Evolutionary conservation across 2,888 invertebrate genomes (phyloP).

Genomic region (Acleris holmiana): DNA sequence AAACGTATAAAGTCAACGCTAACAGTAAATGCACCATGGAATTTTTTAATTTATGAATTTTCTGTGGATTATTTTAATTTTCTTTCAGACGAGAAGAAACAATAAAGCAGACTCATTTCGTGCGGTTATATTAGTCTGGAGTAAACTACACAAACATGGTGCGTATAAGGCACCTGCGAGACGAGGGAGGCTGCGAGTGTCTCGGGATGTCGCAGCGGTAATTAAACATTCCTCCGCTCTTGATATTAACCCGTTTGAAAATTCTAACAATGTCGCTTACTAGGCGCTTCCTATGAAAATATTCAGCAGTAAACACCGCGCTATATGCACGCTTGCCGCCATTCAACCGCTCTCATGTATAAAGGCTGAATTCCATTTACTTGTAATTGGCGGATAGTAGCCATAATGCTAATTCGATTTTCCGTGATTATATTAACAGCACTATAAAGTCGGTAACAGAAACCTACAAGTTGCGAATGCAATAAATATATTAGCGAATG

Average conservation of each 20-base stretch:
- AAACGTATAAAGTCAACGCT: too few relatives aligned
- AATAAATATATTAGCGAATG: conserved; percentile 26
- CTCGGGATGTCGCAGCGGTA: conserved; percentile 68
- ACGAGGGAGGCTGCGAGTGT: conserved; percentile 44
- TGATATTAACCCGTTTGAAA: conserved; percentile 76
- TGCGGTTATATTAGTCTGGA: conserved; percentile 2
- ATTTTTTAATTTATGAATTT: neutral
- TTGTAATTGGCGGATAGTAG: conserved; percentile 37
- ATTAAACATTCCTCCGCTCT: conserved; percentile 53
- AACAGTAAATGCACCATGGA: too few relatives aligned
- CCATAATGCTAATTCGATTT: conserved; percentile 35
- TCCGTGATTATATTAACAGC: conserved; percentile 25
- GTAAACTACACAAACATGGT: conserved; percentile 7
- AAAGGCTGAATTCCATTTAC: conserved; percentile 38
- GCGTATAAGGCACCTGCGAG: conserved; percentile 20
- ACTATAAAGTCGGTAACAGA: conserved; percentile 16
- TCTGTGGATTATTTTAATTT: neutral
- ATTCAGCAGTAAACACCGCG: conserved; percentile 46
- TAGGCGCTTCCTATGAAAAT: conserved; percentile 63
- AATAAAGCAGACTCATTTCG: neutral
- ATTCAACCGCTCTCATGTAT: conserved; percentile 41
- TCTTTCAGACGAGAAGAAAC: neutral
- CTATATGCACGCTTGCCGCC: conserved; percentile 36
- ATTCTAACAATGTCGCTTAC: conserved; percentile 73
- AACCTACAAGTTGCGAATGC: conserved; percentile 9